A percentile compares a stretch with the other conserved stretches of the same genome.
Conservation (phyloP, 2,797 vertebrate species). For the Sebastes cheni region DNA sequence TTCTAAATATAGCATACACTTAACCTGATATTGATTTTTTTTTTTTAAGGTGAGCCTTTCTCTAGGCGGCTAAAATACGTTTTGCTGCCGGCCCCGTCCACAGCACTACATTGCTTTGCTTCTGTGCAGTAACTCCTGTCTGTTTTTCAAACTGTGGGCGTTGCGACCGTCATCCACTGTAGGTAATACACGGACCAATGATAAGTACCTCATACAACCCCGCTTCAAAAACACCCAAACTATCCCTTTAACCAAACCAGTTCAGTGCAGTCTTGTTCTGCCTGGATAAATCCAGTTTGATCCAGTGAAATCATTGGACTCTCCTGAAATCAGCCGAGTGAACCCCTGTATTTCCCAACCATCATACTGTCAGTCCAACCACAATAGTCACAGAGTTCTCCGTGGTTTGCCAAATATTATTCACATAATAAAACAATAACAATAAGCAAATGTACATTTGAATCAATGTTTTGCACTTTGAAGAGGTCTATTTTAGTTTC, state of each 20-base stretch:
- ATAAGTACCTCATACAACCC: no score
- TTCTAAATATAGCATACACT: no score
- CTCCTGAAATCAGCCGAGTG: slow-evolving; percentile 20
- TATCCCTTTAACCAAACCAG: background rate
- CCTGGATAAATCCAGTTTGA: slow-evolving; percentile 12
- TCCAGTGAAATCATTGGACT: slow-evolving; percentile 1
- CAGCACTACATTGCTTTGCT: no score
- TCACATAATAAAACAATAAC: slow-evolving; percentile 50
- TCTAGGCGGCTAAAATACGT: fast-evolving
- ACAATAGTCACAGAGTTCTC: slow-evolving; percentile 39
- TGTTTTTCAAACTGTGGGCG: no score
- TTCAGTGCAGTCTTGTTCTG: slow-evolving; percentile 6
- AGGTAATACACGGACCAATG: no score
- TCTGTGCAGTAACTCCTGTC: no score
- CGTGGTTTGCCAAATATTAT: slow-evolving; percentile 58
- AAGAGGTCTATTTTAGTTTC: slow-evolving; percentile 52
- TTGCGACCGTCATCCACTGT: no score
- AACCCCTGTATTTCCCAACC: slow-evolving; percentile 15
- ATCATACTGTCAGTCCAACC: slow-evolving; percentile 31
- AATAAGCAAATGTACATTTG: slow-evolving; percentile 43
- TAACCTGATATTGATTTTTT: no score
- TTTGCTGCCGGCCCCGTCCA: no score
- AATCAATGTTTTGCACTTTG: slow-evolving; percentile 7
- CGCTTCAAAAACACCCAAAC: no score
- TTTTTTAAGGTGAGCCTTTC: no score